A percentile compares a stretch with the other conserved stretches of the same genome.
phyloP scores from a whole-genome alignment of 2,113 vertebrate species.

The Glaucidium brasilianum region DNA sequence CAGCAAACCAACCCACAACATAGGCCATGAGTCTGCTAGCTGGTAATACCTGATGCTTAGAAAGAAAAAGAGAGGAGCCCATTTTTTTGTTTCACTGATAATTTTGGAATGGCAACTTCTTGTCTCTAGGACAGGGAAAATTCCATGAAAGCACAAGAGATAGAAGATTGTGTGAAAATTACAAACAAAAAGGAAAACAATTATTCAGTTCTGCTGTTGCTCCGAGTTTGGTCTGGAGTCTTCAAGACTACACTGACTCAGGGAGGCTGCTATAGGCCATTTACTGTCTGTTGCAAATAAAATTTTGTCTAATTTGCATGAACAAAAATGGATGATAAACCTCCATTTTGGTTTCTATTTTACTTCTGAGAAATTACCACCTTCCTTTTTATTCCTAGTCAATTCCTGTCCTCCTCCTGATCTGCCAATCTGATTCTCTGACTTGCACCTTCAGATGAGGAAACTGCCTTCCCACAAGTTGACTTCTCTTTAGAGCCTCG shows the following conservation, averaged over 20 bases:
- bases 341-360: background rate
- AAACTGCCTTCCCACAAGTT: background rate
- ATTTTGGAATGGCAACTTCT: background rate
- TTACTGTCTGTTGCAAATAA: background rate
- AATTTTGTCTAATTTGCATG: background rate
- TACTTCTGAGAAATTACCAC: background rate
- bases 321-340: background rate
- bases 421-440: background rate
- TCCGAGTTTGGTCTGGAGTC: background rate
- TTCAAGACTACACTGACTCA: background rate
- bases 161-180: background rate
- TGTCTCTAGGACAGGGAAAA: background rate
- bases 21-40: background rate
- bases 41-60: background rate
- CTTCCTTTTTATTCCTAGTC: background rate
- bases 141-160: background rate
- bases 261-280: background rate
- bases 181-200: background rate
- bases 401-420: background rate
- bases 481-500: background rate
- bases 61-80: background rate
- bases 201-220: background rate
- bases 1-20: background rate
- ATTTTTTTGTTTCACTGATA: background rate
- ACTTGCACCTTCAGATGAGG: background rate